A percentile compares a stretch with the other conserved stretches of the same genome.
Conservation (phyloP, 2,888 invertebrate genomes). For the Agrochola lychnidis region DNA sequence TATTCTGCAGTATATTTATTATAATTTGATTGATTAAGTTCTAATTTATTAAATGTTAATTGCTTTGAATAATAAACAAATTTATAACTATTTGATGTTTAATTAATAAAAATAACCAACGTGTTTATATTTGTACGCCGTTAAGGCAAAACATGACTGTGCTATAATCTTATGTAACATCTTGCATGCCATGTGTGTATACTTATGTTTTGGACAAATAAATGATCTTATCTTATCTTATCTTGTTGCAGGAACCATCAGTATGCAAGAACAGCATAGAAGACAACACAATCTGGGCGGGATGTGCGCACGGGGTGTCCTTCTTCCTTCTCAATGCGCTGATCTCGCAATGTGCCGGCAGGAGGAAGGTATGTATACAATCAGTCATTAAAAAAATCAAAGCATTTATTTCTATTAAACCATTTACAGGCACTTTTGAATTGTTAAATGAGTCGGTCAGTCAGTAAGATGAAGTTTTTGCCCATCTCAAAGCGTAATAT, state of each 20-base stretch:
- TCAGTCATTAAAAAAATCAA: background rate
- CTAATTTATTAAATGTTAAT: no score
- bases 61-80: no score
- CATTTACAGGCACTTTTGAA: background rate
- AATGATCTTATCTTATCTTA: no score
- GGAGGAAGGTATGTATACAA: conserved; percentile 75
- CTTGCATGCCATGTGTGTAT: no score
- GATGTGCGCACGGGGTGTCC: conserved; percentile 83
- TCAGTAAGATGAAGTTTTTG: background rate
- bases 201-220: no score
- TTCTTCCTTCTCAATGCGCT: conserved; percentile 85
- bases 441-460: background rate
- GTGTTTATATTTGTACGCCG: no score
- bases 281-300: conserved; percentile 85
- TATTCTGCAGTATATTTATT: no score
- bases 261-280: conserved; percentile 77
- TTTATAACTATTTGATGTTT: no score
- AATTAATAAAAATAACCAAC: no score
- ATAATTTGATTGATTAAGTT: no score
- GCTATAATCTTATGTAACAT: no score
- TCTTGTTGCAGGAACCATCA: conserved; percentile 65
- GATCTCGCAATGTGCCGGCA: conserved; percentile 82
- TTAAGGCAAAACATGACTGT: no score
- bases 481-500: background rate
- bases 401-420: background rate